Evolutionary conservation across 2,113 vertebrate species (phyloP).

Genomic region (Cinclus cinclus): DNA sequence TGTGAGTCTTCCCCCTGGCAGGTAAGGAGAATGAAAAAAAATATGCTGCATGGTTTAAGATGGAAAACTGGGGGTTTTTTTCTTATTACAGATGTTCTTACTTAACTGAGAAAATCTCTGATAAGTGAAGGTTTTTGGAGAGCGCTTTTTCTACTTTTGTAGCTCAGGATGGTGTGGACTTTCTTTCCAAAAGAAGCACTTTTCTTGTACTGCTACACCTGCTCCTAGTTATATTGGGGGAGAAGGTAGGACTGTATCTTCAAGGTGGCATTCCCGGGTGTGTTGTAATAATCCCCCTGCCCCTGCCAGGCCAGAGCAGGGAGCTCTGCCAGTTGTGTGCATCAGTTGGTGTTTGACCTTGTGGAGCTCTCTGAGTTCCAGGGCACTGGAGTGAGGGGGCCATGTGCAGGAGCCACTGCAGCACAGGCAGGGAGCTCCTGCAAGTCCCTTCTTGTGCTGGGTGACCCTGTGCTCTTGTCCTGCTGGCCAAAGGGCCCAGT

Average conservation of each 20-base stretch:
- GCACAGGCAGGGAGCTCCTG: not conserved
- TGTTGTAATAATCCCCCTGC: not conserved
- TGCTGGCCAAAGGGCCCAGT: not conserved
- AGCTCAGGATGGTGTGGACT: not conserved
- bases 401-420: fast-evolving
- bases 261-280: not conserved
- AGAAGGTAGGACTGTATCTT: not conserved
- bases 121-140: not conserved
- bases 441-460: not conserved
- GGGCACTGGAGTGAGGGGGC: not conserved
- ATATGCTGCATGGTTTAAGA: not conserved
- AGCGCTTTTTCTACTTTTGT: not conserved
- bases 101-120: not conserved
- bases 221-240: fast-evolving
- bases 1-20: not conserved
- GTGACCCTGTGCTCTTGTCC: fast-evolving
- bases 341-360: fast-evolving
- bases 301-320: not conserved
- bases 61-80: not conserved
- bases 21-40: not conserved
- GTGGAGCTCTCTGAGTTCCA: fast-evolving
- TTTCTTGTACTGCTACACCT: not conserved
- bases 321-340: not conserved
- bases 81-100: not conserved
- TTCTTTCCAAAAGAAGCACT: not conserved